These are phyloP conservation scores for Neuroterus valhalla DNA, from an alignment of 1,140 invertebrate genomes.

Conservation along the genomic window DNA sequence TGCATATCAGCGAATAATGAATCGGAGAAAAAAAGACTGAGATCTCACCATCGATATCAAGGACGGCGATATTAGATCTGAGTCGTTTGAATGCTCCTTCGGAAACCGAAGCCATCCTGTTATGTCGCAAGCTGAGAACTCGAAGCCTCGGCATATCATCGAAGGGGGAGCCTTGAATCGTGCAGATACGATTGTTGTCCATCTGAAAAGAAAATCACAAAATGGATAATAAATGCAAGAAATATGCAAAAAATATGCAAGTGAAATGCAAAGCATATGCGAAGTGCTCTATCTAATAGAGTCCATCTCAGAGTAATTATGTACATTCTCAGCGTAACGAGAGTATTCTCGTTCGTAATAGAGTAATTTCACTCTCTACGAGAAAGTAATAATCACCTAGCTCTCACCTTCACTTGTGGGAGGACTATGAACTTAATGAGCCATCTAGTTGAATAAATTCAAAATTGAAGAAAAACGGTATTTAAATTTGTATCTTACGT, in stretches of 20 bases:
- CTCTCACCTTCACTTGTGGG: conserved; percentile 83
- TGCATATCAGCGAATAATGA: too few relatives aligned
- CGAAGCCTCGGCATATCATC: conserved; percentile 87
- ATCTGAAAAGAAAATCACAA: conserved; percentile 67
- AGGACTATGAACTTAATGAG: too few relatives aligned
- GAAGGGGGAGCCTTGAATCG: conserved; percentile 83
- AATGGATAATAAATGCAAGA: conserved; percentile 45
- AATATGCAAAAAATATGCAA: conserved; percentile 43
- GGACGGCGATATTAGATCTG: conserved; percentile 85
- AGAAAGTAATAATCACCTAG: conserved; percentile 57
- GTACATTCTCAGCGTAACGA: conserved; percentile 44
- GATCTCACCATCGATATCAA: conserved; percentile 86
- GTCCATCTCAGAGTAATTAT: conserved; percentile 54
- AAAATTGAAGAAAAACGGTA: too few relatives aligned
- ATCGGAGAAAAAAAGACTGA: neutral
- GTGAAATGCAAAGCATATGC: conserved; percentile 44
- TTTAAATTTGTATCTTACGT: too few relatives aligned
- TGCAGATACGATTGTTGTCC: conserved; percentile 84
- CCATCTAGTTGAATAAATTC: too few relatives aligned
- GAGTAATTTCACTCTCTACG: conserved; percentile 42
- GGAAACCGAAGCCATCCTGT: conserved; percentile 83
- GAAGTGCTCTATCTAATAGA: conserved; percentile 48
- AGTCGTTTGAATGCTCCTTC: conserved; percentile 86
- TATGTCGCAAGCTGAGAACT: conserved; percentile 86
- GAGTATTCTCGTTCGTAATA: conserved; percentile 42